Conservation (phyloP, 1,140 invertebrate genomes). For the Bombus ignitus region DNA sequence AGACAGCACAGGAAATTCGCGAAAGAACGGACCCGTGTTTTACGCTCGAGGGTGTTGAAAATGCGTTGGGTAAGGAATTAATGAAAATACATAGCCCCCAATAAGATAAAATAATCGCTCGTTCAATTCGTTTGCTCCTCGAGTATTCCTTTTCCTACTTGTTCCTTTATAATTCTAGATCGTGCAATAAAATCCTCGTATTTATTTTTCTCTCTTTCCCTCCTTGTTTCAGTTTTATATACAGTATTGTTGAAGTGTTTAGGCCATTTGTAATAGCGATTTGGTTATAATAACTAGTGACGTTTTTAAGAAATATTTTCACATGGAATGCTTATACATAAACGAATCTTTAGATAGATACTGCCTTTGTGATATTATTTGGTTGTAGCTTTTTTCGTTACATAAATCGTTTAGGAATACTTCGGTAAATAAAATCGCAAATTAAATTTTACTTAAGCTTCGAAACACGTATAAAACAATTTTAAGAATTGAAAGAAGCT, state of each 20-base stretch:
- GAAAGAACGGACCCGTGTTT: not conserved
- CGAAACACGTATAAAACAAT: too few relatives aligned
- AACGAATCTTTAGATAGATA: not conserved
- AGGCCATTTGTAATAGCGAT: too few relatives aligned
- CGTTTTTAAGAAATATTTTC: too few relatives aligned
- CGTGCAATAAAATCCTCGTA: not conserved
- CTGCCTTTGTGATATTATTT: too few relatives aligned
- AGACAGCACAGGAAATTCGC: not conserved
- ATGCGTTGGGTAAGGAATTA: not conserved
- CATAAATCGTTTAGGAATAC: not conserved
- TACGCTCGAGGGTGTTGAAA: slow-evolving; percentile 1
- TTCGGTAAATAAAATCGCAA: not conserved
- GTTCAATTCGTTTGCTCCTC: not conserved
- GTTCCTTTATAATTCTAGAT: not conserved
- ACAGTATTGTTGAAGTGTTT: not conserved
- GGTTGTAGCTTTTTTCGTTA: not conserved
- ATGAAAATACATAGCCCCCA: slow-evolving; percentile 21
- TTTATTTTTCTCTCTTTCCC: not conserved
- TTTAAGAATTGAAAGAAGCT: too few relatives aligned
- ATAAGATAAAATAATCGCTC: slow-evolving; percentile 30
- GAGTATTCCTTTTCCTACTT: not conserved
- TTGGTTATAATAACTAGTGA: too few relatives aligned
- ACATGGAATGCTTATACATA: not conserved
- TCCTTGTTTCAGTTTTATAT: not conserved
- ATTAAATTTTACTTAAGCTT: not conserved